A percentile compares a stretch with the other conserved stretches of the same genome.
Evolutionary conservation across 2,113 vertebrate genomes (phyloP).

Genomic region (Xiphorhynchus elegans): DNA sequence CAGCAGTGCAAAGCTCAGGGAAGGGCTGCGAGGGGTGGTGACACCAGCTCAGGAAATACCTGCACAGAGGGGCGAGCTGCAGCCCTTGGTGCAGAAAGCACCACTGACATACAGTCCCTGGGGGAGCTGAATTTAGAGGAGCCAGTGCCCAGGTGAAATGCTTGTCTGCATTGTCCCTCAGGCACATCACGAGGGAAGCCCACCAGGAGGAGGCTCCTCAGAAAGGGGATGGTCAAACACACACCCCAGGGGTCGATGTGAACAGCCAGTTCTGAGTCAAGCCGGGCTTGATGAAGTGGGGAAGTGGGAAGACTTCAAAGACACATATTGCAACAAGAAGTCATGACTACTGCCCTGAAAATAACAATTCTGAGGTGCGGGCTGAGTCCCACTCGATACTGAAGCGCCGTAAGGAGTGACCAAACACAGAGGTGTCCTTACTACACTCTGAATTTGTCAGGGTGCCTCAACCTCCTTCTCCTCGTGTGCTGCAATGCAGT

Average conservation of each 20-base stretch:
- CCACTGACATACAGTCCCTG: background rate
- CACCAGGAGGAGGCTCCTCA: background rate
- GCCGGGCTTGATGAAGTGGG: background rate
- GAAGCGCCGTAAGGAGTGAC: background rate
- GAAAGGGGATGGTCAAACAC: background rate
- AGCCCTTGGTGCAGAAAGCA: background rate
- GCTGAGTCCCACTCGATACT: background rate
- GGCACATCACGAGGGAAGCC: background rate
- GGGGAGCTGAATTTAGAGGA: background rate
- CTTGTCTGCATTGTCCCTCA: background rate
- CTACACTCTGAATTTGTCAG: background rate
- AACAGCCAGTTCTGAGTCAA: background rate
- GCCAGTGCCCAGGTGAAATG: background rate
- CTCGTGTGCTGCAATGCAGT: rapidly evolving
- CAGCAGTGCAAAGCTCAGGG: background rate
- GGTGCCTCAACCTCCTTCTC: background rate
- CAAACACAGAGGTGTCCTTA: background rate
- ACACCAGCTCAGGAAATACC: background rate
- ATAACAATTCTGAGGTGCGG: background rate
- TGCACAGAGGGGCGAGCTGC: background rate
- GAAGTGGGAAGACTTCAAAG: background rate
- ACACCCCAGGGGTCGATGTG: rapidly evolving
- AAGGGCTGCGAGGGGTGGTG: background rate
- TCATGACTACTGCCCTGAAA: background rate
- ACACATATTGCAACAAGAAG: background rate